These are phyloP conservation scores for Labrus mixtus DNA, from an alignment of 2,113 vertebrate genomes.

Conservation along the genomic window DNA sequence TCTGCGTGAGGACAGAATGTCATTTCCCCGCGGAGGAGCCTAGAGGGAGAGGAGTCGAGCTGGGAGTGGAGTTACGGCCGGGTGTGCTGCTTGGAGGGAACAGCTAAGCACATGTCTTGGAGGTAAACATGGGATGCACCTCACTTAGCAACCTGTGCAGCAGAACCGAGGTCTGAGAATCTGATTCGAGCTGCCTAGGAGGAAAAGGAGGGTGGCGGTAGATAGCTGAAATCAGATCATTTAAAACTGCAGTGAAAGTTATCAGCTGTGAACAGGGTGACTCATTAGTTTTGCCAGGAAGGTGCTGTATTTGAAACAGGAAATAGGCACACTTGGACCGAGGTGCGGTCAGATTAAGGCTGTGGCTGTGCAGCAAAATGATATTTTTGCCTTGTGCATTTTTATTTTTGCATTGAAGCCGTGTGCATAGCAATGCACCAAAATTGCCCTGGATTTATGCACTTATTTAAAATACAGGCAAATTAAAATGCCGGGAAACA, in stretches of 20 bases:
- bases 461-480: too few relatives aligned
- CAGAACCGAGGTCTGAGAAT: slow-evolving; percentile 32
- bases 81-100: slow-evolving; percentile 33
- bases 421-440: too few relatives aligned
- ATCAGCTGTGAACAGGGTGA: slow-evolving; percentile 14
- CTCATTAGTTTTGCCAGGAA: slow-evolving; percentile 17
- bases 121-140: slow-evolving; percentile 32
- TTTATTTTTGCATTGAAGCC: too few relatives aligned
- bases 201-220: slow-evolving; percentile 5
- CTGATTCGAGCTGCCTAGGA: slow-evolving; percentile 24
- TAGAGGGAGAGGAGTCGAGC: slow-evolving; percentile 32
- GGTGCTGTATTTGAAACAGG: slow-evolving; percentile 1
- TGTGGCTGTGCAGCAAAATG: too few relatives aligned
- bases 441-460: too few relatives aligned
- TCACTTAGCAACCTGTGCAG: slow-evolving; percentile 43
- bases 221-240: not conserved
- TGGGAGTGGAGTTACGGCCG: slow-evolving; percentile 36
- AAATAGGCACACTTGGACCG: not conserved
- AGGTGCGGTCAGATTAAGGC: not conserved
- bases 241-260: slow-evolving; percentile 28
- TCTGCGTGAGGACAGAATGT: slow-evolving; percentile 54
- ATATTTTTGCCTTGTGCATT: too few relatives aligned
- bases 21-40: slow-evolving; percentile 53
- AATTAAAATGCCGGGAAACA: too few relatives aligned
- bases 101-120: slow-evolving; percentile 43